Evolutionary conservation across 2,113 vertebrate genomes (phyloP), one percentile per base, ranked within the genome.

Genomic region (Limanda limanda): DNA sequence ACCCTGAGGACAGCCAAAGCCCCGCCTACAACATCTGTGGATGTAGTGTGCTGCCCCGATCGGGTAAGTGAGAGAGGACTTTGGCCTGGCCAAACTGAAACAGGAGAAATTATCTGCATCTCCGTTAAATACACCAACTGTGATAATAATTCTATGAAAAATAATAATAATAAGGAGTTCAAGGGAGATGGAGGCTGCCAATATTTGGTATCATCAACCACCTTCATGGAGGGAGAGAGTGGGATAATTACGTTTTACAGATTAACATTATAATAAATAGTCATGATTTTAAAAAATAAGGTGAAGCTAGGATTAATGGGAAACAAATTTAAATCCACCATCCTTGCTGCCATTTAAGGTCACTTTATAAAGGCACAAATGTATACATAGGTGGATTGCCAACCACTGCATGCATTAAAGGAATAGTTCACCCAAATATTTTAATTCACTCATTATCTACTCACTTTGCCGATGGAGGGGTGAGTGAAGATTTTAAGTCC

Each of bases 21-120:
- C 58, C 88, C 97, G 90, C 95, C 95, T 5, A 97, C 97, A 96
- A 97, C 97, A 75, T 96, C 96, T 7, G 84, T 96, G 87, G 96
- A 97, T 83, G 92, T 96, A 0, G 86, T 96, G 58, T 95, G 96
- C 90, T 93, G 94, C 78, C 96, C 95, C 57, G 92, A 87, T 71
- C 87, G 97, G 92, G 84, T 91, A 86, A 89, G 84, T 95, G 78
- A 95, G 87, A 79, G 89, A 96, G 8, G 95, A 97, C 74, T 98
- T 96, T 20, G 93, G 84, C 42, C 79, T 76, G 51, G 84, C 82
- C 79, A 95, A 94, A 75, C 92, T 88, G 66, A 92, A 94, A 76
- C 94, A 96, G 83, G 93, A 95, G 55, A 81, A 40, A 64, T 47
- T 14, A 83, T 9, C 18, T 68, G 47, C 24, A 54, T 18, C 24